Percentiles rank a stretch among this genome's conserved stretches.
phyloP scores from a whole-genome alignment of 1,140 invertebrate species.

The Vollenhovia emeryi region DNA sequence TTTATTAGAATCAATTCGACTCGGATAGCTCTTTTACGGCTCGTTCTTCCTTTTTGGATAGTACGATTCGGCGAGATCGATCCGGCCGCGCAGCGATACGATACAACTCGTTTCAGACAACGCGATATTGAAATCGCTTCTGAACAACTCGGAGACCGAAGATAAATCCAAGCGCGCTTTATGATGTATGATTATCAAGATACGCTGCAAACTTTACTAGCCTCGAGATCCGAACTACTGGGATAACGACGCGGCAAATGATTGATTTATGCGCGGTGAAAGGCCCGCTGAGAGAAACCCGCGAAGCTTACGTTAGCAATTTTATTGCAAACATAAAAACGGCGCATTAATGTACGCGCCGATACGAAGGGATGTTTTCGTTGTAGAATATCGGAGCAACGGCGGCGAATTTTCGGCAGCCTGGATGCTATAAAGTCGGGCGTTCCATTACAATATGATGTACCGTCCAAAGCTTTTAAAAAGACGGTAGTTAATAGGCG shows the following conservation, averaged over 20 bases:
- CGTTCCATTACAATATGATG: neutral
- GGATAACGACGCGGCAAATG: slow-evolving; percentile 46
- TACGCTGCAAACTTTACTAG: slow-evolving; percentile 38
- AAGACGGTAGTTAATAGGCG: neutral
- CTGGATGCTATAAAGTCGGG: neutral
- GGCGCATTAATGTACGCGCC: slow-evolving; percentile 25
- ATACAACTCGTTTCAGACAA: slow-evolving; percentile 15
- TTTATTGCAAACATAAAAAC: slow-evolving; percentile 55
- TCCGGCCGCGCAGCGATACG: slow-evolving; percentile 23
- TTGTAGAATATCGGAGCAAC: slow-evolving; percentile 1
- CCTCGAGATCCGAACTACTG: slow-evolving; percentile 50
- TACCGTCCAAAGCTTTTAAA: neutral
- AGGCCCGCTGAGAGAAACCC: slow-evolving; percentile 43
- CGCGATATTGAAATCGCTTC: slow-evolving; percentile 49
- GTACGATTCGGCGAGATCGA: slow-evolving; percentile 32
- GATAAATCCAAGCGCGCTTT: slow-evolving; percentile 44
- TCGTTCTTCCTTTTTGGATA: slow-evolving; percentile 7
- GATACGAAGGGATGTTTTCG: slow-evolving; percentile 19
- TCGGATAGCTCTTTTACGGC: slow-evolving; percentile 46
- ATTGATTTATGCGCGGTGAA: slow-evolving; percentile 56
- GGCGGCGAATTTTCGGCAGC: neutral
- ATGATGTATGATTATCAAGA: slow-evolving; percentile 57
- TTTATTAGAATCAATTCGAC: slow-evolving; percentile 59
- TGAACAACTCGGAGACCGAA: slow-evolving; percentile 32
- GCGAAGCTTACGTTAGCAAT: slow-evolving; percentile 24